Percentiles rank a stretch among this genome's conserved stretches.
These are phyloP conservation scores for Heteromormyrus szaboi DNA, from an alignment of 2,797 vertebrate species.

Conservation along the genomic window DNA sequence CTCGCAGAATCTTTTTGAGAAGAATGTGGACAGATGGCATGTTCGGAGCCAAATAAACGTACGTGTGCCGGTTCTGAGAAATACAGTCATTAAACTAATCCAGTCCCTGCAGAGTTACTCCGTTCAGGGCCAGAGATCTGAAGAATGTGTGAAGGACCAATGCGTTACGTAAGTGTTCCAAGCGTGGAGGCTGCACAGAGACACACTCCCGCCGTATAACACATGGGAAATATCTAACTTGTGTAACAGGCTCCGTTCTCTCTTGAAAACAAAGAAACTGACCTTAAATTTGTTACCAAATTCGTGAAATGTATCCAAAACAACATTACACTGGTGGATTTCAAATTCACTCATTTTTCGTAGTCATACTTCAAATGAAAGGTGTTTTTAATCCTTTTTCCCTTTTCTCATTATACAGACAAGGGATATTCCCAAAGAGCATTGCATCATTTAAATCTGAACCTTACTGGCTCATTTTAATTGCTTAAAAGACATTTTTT, in stretches of 20 bases:
- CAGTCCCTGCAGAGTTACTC: not conserved
- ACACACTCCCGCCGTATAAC: not conserved
- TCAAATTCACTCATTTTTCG: not conserved
- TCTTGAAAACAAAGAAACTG: not conserved
- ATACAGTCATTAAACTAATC: not conserved
- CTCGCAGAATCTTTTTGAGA: not conserved
- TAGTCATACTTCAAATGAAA: not conserved
- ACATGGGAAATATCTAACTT: not conserved
- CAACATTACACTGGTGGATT: not conserved
- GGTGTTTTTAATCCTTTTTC: not conserved
- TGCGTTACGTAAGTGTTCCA: not conserved
- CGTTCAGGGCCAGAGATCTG: not conserved
- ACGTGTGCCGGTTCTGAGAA: not conserved
- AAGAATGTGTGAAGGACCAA: not conserved
- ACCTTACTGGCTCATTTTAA: not conserved
- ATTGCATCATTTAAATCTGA: not conserved
- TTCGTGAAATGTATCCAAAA: not conserved
- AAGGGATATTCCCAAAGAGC: slow-evolving; percentile 5
- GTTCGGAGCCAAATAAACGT: not conserved
- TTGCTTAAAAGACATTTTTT: not conserved
- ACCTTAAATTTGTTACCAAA: not conserved
- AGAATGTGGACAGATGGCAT: not conserved
- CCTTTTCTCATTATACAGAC: not conserved
- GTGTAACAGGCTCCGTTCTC: not conserved
- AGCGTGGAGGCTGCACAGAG: too few relatives aligned